These are phyloP conservation scores for Periplaneta americana DNA, from an alignment of 1,140 invertebrate species.

Conservation along the genomic window DNA sequence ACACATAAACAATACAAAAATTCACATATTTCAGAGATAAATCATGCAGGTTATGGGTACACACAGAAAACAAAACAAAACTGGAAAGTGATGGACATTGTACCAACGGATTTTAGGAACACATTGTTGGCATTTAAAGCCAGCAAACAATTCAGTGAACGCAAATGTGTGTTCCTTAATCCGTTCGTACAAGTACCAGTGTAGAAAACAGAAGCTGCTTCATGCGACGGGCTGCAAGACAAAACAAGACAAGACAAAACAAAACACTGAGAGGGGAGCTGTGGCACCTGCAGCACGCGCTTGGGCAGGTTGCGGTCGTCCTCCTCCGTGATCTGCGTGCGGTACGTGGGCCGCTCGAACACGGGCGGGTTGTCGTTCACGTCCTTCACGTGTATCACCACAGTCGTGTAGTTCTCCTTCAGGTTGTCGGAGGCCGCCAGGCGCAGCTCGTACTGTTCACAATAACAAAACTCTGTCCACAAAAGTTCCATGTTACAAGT, in stretches of 20 bases:
- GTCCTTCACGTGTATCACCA: constrained; percentile 93
- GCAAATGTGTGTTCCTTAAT: neutral
- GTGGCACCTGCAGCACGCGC: constrained; percentile 79
- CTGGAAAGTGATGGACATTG: too few relatives aligned
- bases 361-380: constrained; percentile 87
- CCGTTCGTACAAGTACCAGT: neutral
- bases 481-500: too few relatives aligned
- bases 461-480: neutral
- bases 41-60: too few relatives aligned
- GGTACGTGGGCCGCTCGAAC: constrained; percentile 89
- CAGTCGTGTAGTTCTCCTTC: constrained; percentile 92
- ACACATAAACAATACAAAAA: too few relatives aligned
- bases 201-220: neutral
- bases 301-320: constrained; percentile 92
- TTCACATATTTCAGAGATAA: too few relatives aligned
- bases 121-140: too few relatives aligned
- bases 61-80: too few relatives aligned
- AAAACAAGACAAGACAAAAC: neutral
- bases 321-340: constrained; percentile 93
- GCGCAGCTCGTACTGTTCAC: constrained; percentile 79
- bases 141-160: too few relatives aligned
- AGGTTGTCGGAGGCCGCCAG: constrained; percentile 91
- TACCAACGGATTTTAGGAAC: too few relatives aligned
- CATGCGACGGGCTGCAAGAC: neutral
- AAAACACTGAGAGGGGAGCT: neutral